Evolutionary conservation across 2,797 vertebrate genomes (phyloP).

Genomic region (Amblyraja radiata): DNA sequence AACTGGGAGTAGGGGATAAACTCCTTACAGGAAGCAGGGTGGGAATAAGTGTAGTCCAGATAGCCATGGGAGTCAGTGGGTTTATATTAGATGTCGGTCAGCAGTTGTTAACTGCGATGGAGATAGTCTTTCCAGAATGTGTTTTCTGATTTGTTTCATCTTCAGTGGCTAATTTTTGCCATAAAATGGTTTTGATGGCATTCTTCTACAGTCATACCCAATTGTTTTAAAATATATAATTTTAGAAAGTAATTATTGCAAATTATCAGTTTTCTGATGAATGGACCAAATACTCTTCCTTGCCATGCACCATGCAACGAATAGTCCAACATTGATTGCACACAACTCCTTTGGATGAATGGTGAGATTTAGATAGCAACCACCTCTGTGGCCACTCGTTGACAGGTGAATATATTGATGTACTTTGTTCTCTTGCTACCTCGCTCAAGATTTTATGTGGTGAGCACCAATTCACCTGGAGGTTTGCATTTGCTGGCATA

Average conservation of each 20-base stretch:
- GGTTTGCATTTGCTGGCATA: too few species aligned
- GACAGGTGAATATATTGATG: background rate
- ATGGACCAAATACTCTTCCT: background rate
- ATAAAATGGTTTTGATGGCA: background rate
- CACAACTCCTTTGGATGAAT: background rate
- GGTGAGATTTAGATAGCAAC: background rate
- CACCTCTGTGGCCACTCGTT: background rate
- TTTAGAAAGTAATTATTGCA: background rate
- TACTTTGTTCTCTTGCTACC: background rate
- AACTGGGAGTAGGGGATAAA: too few species aligned
- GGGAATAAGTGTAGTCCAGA: too few species aligned
- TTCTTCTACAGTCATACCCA: background rate
- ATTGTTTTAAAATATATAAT: too few species aligned
- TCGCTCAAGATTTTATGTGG: too few species aligned
- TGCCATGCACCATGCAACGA: background rate
- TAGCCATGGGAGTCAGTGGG: too few species aligned
- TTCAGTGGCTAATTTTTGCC: background rate
- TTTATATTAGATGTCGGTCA: too few species aligned
- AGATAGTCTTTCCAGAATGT: background rate
- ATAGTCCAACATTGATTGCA: background rate
- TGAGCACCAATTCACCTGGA: too few species aligned
- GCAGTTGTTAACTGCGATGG: too few species aligned
- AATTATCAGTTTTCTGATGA: background rate
- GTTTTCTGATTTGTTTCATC: background rate
- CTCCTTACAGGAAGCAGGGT: too few species aligned